Evolutionary conservation across 2,888 invertebrate species (phyloP).

Genomic region (Cephus runcator): DNA sequence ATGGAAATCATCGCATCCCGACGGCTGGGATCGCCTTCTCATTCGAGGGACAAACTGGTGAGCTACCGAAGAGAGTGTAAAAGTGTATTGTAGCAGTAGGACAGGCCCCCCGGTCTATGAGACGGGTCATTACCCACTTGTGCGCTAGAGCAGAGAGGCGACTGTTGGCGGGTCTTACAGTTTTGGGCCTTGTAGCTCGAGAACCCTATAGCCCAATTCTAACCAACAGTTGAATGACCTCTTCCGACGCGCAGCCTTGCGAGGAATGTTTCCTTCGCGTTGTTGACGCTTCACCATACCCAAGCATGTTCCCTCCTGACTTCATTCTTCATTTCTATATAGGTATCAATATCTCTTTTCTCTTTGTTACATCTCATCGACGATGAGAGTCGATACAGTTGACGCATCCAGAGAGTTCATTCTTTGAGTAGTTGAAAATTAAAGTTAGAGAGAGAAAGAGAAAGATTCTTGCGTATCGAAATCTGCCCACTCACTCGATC

Average conservation of each 20-base stretch:
- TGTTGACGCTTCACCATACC: not conserved
- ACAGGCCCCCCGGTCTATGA: not conserved
- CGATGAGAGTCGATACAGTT: not conserved
- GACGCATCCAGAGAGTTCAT: not conserved
- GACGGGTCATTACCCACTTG: not conserved
- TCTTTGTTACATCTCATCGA: not conserved
- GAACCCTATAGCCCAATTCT: constrained; percentile 1
- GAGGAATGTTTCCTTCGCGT: not conserved
- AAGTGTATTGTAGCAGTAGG: not conserved
- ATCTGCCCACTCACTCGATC: not conserved
- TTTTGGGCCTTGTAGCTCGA: not conserved
- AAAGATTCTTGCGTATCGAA: not conserved
- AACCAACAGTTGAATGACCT: not conserved
- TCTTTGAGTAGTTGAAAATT: not conserved
- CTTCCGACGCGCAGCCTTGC: not conserved
- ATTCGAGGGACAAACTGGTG: not conserved
- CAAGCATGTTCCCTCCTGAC: not conserved
- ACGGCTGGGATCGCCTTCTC: not conserved
- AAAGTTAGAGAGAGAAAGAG: constrained; percentile 14
- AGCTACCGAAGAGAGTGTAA: not conserved
- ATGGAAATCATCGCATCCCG: not conserved
- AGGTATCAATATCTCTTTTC: not conserved
- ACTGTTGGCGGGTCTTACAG: not conserved
- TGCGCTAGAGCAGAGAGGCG: not conserved
- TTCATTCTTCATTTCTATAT: not conserved